These are phyloP conservation scores for Perithous albicinctus DNA, from an alignment of 2,888 invertebrate genomes.

Conservation along the genomic window DNA sequence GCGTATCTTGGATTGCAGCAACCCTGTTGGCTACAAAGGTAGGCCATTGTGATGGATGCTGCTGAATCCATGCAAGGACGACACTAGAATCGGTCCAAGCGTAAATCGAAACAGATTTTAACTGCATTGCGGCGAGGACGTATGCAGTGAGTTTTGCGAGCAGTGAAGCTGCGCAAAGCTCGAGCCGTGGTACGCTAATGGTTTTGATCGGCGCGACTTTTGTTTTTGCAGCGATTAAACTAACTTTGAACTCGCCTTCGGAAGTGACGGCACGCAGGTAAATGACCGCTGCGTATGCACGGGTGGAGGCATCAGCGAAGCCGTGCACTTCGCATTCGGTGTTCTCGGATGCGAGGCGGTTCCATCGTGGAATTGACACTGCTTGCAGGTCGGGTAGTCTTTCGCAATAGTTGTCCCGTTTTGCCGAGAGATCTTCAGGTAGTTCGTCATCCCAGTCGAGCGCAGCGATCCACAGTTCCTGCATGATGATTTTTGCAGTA, in stretches of 20 bases:
- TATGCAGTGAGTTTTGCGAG: slow-evolving; percentile 39
- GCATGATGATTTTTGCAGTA: slow-evolving; percentile 23
- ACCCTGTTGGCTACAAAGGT: slow-evolving; percentile 61
- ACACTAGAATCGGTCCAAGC: slow-evolving; percentile 67
- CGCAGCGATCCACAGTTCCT: slow-evolving; percentile 13
- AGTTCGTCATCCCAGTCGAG: slow-evolving; percentile 30
- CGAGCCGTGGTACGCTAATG: slow-evolving; percentile 53
- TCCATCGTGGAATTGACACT: slow-evolving; percentile 48
- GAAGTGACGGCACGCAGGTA: slow-evolving; percentile 60
- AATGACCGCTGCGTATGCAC: slow-evolving; percentile 53
- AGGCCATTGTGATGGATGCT: slow-evolving; percentile 52
- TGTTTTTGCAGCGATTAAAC: slow-evolving; percentile 72
- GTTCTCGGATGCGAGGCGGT: not conserved
- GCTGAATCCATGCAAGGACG: slow-evolving; percentile 64
- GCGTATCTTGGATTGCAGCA: slow-evolving; percentile 17
- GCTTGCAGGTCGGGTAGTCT: not conserved
- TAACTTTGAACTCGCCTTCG: not conserved
- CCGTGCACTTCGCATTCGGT: slow-evolving; percentile 47
- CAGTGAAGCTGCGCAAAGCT: slow-evolving; percentile 62
- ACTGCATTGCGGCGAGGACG: not conserved
- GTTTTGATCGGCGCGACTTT: slow-evolving; percentile 73
- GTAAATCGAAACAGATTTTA: not conserved
- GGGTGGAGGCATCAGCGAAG: slow-evolving; percentile 58
- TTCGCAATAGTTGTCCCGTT: slow-evolving; percentile 6
- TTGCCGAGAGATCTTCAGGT: not conserved